Base-by-base conservation (phyloP, 2,113 vertebrate genomes). In the Illadopsis cleaveri region DNA sequence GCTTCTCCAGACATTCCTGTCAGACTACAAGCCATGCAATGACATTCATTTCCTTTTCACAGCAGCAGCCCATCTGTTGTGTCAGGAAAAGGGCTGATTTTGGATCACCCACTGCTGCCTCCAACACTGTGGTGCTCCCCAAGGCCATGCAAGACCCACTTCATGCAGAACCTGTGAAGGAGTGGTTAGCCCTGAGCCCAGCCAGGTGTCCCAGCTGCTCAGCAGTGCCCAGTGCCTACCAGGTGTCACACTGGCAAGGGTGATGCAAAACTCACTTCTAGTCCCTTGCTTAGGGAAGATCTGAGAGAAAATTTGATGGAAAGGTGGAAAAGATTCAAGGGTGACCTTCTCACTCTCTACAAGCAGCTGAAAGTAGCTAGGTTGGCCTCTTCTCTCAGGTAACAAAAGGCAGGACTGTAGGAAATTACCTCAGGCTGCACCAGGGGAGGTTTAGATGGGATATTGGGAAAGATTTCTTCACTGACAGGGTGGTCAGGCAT, bases 1-100 rank as follows among this genome's bases (percentile, higher is more conserved):
- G 51, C 92, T 93, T 84, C 90, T 94, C 61, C 87, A 97, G 93
- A 87, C 66, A 68, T 68, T 82, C 77, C 90, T 84, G 73, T 93
- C 92, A 94, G 68, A 61, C 82, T 44, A 3, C 0, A 5, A 89
- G 69, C 89, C 47, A 4, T 37, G 61, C 65, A 37, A 42, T 66
- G 73, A 64, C 65, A 60, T 68, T 71, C 1, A 12, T 91, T 96
- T 94, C 84, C 56, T 82, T 75, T 47, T 47, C 20, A 47, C 90
- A 72, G 92, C 90, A 91, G 89, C 84, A 83, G 83, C 80, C 86
- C 89, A 66, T 89, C 76, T 96, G 89, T 18, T 69, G 77, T 71
- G 78, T 40, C 71, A 65, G 85, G 85, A 50, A 53, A 50, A 89
- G 30, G 24, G 45, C 48, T 72, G 53, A 16, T 17, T 95, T 82